A percentile compares a stretch with the other conserved stretches of the same genome.
These are phyloP conservation scores for Galbula dea DNA, from an alignment of 2,113 vertebrate genomes.

Conservation along the genomic window DNA sequence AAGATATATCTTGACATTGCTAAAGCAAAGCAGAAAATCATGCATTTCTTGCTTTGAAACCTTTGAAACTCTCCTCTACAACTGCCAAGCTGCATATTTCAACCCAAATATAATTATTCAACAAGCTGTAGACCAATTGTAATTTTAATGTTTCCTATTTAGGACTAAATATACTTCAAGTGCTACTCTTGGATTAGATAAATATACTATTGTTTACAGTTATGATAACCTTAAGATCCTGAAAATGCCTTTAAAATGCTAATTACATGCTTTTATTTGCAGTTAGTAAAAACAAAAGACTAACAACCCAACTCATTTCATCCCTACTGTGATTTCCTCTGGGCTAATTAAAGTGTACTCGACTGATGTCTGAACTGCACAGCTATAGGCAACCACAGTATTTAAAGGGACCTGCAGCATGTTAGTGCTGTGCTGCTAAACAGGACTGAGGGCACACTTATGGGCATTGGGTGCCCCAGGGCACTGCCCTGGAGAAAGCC, in stretches of 20 bases:
- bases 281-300: constrained; percentile 53
- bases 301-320: constrained; percentile 61
- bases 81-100: neutral
- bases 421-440: neutral
- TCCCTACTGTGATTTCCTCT: constrained; percentile 64
- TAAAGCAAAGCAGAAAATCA: neutral
- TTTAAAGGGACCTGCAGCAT: constrained; percentile 18
- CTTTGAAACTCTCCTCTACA: neutral
- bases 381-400: neutral
- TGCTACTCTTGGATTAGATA: constrained; percentile 13
- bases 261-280: constrained; percentile 66
- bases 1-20: neutral
- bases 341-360: constrained; percentile 69
- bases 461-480: neutral
- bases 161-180: neutral
- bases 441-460: neutral
- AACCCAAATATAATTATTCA: neutral
- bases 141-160: neutral
- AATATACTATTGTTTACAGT: constrained; percentile 31
- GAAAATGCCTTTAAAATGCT: constrained; percentile 30
- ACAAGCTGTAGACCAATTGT: neutral
- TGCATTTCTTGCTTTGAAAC: neutral
- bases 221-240: constrained; percentile 37
- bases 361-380: constrained; percentile 12
- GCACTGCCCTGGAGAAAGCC: neutral